Evolutionary conservation across 2,888 invertebrate genomes (phyloP), one percentile per base, ranked within the genome.

Genomic region (Athetis lepigone): DNA sequence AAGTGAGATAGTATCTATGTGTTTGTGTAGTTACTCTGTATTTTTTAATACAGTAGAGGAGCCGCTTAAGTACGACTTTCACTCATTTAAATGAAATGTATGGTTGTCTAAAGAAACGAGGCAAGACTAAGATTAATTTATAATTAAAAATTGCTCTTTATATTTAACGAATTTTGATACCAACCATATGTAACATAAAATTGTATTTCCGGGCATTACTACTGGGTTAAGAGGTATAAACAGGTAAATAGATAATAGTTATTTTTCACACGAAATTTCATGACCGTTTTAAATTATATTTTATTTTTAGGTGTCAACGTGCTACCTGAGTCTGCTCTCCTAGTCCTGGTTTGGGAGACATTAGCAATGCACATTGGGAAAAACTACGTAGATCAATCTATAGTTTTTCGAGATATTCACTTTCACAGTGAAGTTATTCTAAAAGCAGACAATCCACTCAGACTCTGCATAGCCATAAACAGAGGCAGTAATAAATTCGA

Each of bases 321-420:
- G 13, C 96, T 96, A 72, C 97, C 97, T 4, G 97, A 97, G 63
- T 96, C 97, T 18, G 96, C 92, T 1, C 81, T 92, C 16, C 63
- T 95, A 13, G 77, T 84, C 5, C 81, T 95, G 1, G 92, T 95
- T 2, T 96, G 96, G 96, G 93, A 95, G 78, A 94, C 95, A 4
- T 75, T 96, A 2, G 93, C 95, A 0, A 90, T 93, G 83, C 79
- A 91, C 29, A 80, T 85, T 27, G 90, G 88, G 0, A 81, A 88
- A 1, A 79, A 89, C n/a, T 90, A 91, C 68, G 87, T 88, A n/a
- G 18, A 84, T 1, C 62, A 82, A n/a, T 79, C 85, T 0, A 73
- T 88, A 0, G 27, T 80, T 2, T 87, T 88, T 23, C 75, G 62
- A n/a, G 71, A 87, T 37, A 75, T 88, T 2, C 69, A 82, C 0